A percentile compares a stretch with the other conserved stretches of the same genome.
These are phyloP conservation scores for Forbesichthys papilliferus DNA, from an alignment of 2,113 vertebrate genomes.

Conservation along the genomic window DNA sequence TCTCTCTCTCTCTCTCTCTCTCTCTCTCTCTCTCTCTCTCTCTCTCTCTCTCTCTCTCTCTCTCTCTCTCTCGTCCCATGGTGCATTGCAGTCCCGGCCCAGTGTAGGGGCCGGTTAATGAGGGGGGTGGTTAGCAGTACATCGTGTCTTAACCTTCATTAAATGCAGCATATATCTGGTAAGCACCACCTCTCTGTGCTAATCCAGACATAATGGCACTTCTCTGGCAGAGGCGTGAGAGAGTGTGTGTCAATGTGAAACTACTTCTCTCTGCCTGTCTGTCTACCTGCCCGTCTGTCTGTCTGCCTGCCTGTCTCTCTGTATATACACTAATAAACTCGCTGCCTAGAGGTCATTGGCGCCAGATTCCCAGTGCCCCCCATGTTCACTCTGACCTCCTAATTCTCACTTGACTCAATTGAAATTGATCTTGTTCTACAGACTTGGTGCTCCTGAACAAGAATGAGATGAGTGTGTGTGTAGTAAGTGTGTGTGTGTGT, in stretches of 20 bases:
- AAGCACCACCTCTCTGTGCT: constrained; percentile 8
- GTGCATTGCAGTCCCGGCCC: too few relatives aligned
- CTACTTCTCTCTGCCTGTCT: too few relatives aligned
- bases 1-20: neutral
- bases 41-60: neutral
- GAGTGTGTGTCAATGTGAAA: neutral
- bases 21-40: too few relatives aligned
- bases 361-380: too few relatives aligned
- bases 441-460: too few relatives aligned
- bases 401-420: too few relatives aligned
- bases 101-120: neutral
- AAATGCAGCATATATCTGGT: constrained; percentile 3
- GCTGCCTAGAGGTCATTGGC: too few relatives aligned
- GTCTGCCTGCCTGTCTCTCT: too few relatives aligned
- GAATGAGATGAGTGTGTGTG: neutral
- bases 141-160: constrained; percentile 13
- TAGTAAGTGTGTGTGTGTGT: neutral
- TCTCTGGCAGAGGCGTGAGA: neutral
- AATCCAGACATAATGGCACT: constrained; percentile 10
- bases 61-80: neutral
- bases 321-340: too few relatives aligned
- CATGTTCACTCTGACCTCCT: too few relatives aligned
- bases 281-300: too few relatives aligned
- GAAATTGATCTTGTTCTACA: too few relatives aligned
- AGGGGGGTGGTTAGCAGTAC: neutral